A percentile compares a stretch with the other conserved stretches of the same genome.
phyloP scores from a whole-genome alignment of 1,140 invertebrate species.

The Bombus superbus region DNA sequence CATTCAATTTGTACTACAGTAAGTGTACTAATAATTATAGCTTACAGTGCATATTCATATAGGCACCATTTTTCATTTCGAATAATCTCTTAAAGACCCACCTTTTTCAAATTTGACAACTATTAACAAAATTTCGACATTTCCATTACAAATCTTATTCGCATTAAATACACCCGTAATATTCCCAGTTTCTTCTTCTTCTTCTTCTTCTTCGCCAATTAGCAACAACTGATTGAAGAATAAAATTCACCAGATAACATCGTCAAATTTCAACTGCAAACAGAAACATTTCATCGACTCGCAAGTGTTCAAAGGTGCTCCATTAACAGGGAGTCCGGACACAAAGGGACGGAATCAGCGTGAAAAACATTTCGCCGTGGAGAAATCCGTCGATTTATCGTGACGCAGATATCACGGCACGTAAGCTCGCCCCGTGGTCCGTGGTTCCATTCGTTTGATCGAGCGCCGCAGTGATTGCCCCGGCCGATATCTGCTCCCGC shows the following conservation, averaged over 20 bases:
- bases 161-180: no score
- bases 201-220: no score
- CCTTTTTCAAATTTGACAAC: no score
- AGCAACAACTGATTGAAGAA: background rate
- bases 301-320: background rate
- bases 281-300: background rate
- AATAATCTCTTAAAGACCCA: no score
- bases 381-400: constrained; percentile 56
- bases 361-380: constrained; percentile 4
- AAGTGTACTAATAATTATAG: no score
- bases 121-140: no score
- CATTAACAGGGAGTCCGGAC: background rate
- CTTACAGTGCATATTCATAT: no score
- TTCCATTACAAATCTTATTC: no score
- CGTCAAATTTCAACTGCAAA: background rate
- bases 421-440: constrained; percentile 6
- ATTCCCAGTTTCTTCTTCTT: no score
- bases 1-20: no score
- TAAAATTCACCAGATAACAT: background rate
- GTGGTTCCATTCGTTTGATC: constrained; percentile 70
- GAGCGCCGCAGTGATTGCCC: constrained; percentile 76
- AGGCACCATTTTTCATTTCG: no score
- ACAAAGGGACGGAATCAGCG: background rate
- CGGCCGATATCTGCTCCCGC: constrained; percentile 76
- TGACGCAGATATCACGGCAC: constrained; percentile 46